Conservation (phyloP, 1,140 invertebrate species). For the Trichomalopsis sarcophagae region DNA sequence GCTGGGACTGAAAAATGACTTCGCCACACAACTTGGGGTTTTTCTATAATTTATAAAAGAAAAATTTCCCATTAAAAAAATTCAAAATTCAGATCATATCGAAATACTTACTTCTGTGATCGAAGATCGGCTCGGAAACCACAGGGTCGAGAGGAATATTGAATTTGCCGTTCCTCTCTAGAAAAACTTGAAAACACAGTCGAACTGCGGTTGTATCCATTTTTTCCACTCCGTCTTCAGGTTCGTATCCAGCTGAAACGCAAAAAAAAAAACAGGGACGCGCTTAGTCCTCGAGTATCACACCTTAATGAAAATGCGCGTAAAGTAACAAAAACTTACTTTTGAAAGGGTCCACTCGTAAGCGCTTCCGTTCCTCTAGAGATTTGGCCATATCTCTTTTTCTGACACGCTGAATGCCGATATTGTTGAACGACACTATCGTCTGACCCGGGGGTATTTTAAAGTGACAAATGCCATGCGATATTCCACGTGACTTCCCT, state of each 20-base stretch:
- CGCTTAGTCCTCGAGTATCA: conserved; percentile 1
- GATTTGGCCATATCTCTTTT: conserved; percentile 95
- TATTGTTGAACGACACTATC: conserved; percentile 88
- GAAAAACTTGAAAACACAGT: conserved; percentile 96
- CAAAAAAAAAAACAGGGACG: conserved; percentile 62
- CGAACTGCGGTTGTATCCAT: conserved; percentile 95
- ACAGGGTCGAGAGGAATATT: conserved; percentile 87
- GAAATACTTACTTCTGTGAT: conserved; percentile 90
- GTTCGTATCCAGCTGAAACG: conserved; percentile 87
- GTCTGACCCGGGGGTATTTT: conserved; percentile 85
- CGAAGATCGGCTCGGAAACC: conserved; percentile 93
- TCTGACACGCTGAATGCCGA: conserved; percentile 98
- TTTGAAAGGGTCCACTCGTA: conserved; percentile 94
- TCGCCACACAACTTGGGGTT: conserved; percentile 90
- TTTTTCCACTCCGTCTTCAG: conserved; percentile 86
- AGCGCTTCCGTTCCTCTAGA: conserved; percentile 86
- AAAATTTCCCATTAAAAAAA: too few species aligned
- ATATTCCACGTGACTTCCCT: conserved; percentile 92
- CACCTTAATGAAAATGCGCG: not conserved
- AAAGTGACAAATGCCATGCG: conserved; percentile 90
- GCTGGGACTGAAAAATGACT: conserved; percentile 88
- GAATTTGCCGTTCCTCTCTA: conserved; percentile 78
- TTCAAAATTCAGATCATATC: too few species aligned
- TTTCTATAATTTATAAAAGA: conserved; percentile 77
- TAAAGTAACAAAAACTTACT: conserved; percentile 79